Percentiles rank a stretch among this genome's conserved stretches.
Evolutionary conservation across 1,140 invertebrate genomes (phyloP).

Genomic region (Conus betulinus): DNA sequence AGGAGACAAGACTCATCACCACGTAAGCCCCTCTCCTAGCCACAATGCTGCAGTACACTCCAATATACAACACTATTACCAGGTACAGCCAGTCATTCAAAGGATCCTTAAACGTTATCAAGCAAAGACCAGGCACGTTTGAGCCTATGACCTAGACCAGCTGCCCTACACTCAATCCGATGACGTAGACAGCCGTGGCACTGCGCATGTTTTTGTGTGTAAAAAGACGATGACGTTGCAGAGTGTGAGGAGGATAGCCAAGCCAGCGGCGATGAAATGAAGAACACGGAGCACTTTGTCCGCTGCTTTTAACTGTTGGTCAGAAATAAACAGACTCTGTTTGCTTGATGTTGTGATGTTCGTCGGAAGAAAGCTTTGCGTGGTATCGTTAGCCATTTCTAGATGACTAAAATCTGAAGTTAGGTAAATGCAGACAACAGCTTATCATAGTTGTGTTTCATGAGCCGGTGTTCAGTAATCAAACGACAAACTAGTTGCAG

Average conservation of each 20-base stretch:
- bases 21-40: background rate
- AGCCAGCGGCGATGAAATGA: background rate
- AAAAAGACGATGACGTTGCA: background rate
- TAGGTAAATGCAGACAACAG: no score
- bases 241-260: background rate
- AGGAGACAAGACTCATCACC: background rate
- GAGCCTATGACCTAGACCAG: background rate
- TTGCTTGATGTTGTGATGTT: background rate
- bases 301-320: background rate
- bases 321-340: background rate
- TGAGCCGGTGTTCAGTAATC: no score
- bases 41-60: background rate
- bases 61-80: background rate
- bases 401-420: no score
- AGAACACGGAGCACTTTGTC: background rate
- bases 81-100: background rate
- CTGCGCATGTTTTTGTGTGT: background rate
- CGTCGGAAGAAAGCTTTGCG: background rate
- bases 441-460: no score
- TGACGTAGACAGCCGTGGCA: background rate
- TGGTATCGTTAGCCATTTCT: background rate
- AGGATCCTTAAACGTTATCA: background rate
- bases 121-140: background rate
- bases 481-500: no score
- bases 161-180: background rate